Evolutionary conservation across 1,140 invertebrate genomes (phyloP), one percentile per base, ranked within the genome.

Genomic region (Drosophila sp.): DNA sequence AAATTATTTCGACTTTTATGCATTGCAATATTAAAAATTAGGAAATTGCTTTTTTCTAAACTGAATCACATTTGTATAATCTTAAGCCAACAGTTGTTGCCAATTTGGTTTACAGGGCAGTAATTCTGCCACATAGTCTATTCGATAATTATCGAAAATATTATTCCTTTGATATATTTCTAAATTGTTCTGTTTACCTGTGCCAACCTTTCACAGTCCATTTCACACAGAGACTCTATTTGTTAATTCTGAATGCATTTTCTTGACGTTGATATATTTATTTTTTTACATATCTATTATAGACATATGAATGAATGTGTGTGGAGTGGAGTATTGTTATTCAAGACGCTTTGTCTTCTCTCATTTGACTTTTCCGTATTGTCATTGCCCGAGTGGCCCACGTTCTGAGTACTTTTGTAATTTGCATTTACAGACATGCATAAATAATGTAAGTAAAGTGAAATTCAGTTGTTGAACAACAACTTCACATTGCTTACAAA

Each of bases 171-270:
- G 14, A 46, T 13, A 18, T 38, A 7, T 36, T 32, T 65, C 54
- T 43, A 14, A 64, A 13, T 25, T 27, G 13, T 61, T 34, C 38
- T 61, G 18, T 67, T 72, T 76, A 62, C 56, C 53, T 43, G 43
- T 4, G 1, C 21, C 21, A 21, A 21, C 56, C 41, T 58, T 65
- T 65, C 45, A 56, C 53, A 46, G 66, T 21, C 34, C 66, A 64
- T 40, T 53, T 64, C 45, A 41, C 59, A 46, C 36, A 46, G 46
- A 53, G 32, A 48, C 54, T 29, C 45, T 63, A 58, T 78, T 86
- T 86, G 46, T 43, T 75, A 59, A 86, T 86, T 86, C 81, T 56
- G 50, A 72, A 43, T 72, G 81, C 78, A 82, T 86, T 78, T 64
- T 53, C 57, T 62, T 64, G 70, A 87, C 81, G 69, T 67, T 63